A percentile compares a stretch with the other conserved stretches of the same genome.
phyloP scores from a whole-genome alignment of 2,888 invertebrate genomes.

The Chloroclysta siterata region DNA sequence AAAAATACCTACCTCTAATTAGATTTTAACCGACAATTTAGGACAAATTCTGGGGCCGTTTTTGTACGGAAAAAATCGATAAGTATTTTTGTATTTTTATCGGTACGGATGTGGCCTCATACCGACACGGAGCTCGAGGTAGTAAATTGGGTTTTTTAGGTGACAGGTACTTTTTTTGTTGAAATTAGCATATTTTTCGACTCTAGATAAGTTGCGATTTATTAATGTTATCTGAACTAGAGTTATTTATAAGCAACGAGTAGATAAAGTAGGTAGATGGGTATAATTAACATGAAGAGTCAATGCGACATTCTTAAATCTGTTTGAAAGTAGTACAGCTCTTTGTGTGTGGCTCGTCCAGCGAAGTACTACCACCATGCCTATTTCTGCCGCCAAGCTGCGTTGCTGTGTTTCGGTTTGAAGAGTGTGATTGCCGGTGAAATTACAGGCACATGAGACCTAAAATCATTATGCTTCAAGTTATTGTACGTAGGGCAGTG shows the following conservation, averaged over 20 bases:
- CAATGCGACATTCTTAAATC: not conserved
- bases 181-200: slow-evolving; percentile 27
- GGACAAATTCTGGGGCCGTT: slow-evolving; percentile 55
- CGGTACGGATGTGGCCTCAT: slow-evolving; percentile 39
- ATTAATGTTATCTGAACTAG: slow-evolving; percentile 20
- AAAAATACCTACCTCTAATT: slow-evolving; percentile 51
- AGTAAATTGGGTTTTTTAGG: slow-evolving; percentile 38
- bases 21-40: slow-evolving; percentile 53
- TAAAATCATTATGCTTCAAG: too few species aligned
- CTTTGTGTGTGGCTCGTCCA: too few species aligned
- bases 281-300: not conserved
- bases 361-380: too few species aligned
- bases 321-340: too few species aligned
- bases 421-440: too few species aligned
- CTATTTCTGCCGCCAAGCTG: too few species aligned
- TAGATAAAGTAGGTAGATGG: not conserved
- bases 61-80: slow-evolving; percentile 42
- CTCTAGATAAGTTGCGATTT: slow-evolving; percentile 25
- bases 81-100: slow-evolving; percentile 36
- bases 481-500: too few species aligned
- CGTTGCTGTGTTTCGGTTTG: too few species aligned
- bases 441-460: too few species aligned
- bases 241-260: slow-evolving; percentile 18
- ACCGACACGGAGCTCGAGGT: slow-evolving; percentile 33
- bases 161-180: slow-evolving; percentile 26